Evolutionary conservation across 2,113 vertebrate species (phyloP).

Genomic region (Neoarius graeffei): DNA sequence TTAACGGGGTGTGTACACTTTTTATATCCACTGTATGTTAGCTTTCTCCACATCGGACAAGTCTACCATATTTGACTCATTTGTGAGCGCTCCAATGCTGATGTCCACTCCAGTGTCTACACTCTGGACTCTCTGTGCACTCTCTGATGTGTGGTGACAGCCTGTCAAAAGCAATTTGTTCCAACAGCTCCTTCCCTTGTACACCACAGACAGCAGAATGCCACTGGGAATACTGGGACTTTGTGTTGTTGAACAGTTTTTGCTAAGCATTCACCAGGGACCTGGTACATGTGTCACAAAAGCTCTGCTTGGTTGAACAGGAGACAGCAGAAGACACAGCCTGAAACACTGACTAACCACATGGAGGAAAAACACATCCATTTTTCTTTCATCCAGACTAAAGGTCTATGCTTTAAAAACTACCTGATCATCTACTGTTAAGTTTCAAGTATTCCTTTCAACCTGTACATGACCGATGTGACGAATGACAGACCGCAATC

Average conservation of each 20-base stretch:
- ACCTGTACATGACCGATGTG: neutral
- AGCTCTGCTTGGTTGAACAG: slow-evolving; percentile 14
- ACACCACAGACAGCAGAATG: slow-evolving; percentile 44
- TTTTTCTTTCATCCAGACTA: neutral
- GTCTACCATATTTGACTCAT: slow-evolving; percentile 1
- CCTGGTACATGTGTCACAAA: slow-evolving; percentile 55
- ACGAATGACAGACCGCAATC: neutral
- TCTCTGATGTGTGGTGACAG: slow-evolving; percentile 47
- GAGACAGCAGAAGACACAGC: neutral
- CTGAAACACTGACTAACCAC: neutral
- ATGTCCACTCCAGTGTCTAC: slow-evolving; percentile 27
- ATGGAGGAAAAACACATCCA: neutral
- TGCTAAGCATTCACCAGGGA: slow-evolving; percentile 58
- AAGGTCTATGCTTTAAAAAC: neutral
- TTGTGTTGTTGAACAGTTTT: slow-evolving; percentile 57
- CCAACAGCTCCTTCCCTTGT: slow-evolving; percentile 44
- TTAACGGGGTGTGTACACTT: too few relatives aligned
- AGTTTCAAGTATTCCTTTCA: neutral
- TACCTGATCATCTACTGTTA: neutral
- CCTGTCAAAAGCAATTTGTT: slow-evolving; percentile 44
- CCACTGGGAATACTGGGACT: slow-evolving; percentile 50
- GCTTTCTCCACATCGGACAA: neutral
- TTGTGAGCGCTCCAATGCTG: slow-evolving; percentile 8
- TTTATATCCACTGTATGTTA: neutral
- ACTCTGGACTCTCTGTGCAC: slow-evolving; percentile 16